phyloP scores from a whole-genome alignment of 2,888 invertebrate genomes.

The Drosophila melanosoma region DNA sequence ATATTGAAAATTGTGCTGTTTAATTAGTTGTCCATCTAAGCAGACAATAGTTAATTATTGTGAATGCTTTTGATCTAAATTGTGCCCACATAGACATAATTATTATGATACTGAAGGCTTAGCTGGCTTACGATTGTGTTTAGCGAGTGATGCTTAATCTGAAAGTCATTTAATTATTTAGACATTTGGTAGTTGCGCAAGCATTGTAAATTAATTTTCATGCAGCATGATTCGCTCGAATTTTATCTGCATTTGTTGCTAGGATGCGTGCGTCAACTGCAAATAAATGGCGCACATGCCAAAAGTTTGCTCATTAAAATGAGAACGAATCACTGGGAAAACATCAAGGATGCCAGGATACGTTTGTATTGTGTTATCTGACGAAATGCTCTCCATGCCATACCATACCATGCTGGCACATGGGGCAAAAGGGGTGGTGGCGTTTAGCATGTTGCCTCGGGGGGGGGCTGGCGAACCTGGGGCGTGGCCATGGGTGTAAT shows the following conservation, averaged over 20 bases:
- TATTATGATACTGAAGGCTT: constrained; percentile 5
- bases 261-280: constrained; percentile 54
- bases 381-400: not conserved
- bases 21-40: not conserved
- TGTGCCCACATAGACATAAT: not conserved
- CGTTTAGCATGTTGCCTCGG: not conserved
- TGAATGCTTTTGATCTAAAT: not conserved
- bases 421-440: not conserved
- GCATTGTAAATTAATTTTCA: constrained; percentile 49
- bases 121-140: constrained; percentile 4
- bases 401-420: not conserved
- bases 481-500: constrained; percentile 64
- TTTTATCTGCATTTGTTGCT: constrained; percentile 45
- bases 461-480: not conserved
- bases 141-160: not conserved
- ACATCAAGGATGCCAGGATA: constrained; percentile 7
- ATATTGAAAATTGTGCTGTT: not conserved
- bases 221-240: constrained; percentile 14
- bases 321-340: constrained; percentile 44
- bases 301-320: constrained; percentile 78
- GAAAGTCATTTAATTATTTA: constrained; percentile 34
- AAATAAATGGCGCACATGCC: constrained; percentile 62
- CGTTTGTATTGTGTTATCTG: not conserved
- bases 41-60: not conserved
- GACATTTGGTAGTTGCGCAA: constrained; percentile 12